These are phyloP conservation scores for Dermochelys coriacea DNA, from an alignment of 2,797 vertebrate genomes.

Conservation along the genomic window DNA sequence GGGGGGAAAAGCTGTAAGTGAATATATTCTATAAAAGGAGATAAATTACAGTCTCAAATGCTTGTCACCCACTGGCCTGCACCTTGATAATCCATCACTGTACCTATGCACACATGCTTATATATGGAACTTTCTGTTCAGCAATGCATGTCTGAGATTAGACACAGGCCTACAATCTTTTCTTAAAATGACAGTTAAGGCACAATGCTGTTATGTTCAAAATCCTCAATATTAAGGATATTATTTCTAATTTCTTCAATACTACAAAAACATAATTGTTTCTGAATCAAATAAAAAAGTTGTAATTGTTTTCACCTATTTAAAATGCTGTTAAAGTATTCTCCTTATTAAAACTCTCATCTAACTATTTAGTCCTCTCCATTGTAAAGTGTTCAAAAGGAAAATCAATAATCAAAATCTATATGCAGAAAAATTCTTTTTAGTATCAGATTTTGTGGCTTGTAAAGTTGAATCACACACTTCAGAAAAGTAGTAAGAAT, in stretches of 20 bases:
- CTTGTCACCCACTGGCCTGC: not conserved
- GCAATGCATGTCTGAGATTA: not conserved
- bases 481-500: slow-evolving; percentile 14
- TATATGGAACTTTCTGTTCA: not conserved
- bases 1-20: too few species aligned
- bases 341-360: not conserved
- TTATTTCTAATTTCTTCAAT: not conserved
- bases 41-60: not conserved
- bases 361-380: not conserved
- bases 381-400: not conserved
- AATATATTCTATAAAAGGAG: too few species aligned
- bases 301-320: not conserved
- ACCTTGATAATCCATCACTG: not conserved
- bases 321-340: not conserved
- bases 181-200: not conserved
- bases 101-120: fast-evolving
- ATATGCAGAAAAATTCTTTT: not conserved
- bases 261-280: not conserved
- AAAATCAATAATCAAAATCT: not conserved
- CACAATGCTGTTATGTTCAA: not conserved
- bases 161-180: not conserved
- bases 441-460: not conserved
- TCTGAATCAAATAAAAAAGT: not conserved
- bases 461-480: not conserved
- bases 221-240: fast-evolving